These are phyloP conservation scores for Idaea biselata DNA, from an alignment of 2,888 invertebrate species.

Conservation along the genomic window DNA sequence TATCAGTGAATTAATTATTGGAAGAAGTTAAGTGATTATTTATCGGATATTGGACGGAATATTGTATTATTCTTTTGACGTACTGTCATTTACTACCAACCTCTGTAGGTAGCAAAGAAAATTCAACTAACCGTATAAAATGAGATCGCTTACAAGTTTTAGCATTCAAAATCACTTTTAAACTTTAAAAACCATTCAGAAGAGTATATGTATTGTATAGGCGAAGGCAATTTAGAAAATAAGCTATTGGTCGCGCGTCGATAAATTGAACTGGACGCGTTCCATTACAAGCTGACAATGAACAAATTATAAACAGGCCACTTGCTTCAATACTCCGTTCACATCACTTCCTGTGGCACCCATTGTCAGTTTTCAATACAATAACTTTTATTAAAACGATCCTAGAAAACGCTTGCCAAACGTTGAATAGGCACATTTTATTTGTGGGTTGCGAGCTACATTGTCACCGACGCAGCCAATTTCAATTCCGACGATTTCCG, in stretches of 20 bases:
- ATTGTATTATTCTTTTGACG: slow-evolving; percentile 58
- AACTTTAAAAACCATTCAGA: not conserved
- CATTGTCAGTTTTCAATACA: slow-evolving; percentile 77
- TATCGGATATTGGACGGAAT: slow-evolving; percentile 56
- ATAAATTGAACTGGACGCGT: slow-evolving; percentile 59
- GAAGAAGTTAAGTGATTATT: slow-evolving; percentile 68
- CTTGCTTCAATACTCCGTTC: slow-evolving; percentile 73
- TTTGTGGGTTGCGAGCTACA: slow-evolving; percentile 65
- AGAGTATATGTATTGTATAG: slow-evolving; percentile 42
- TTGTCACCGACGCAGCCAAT: slow-evolving; percentile 62
- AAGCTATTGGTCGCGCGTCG: slow-evolving; percentile 50
- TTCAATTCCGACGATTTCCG: slow-evolving; percentile 72
- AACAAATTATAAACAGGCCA: slow-evolving; percentile 80
- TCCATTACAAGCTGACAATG: slow-evolving; percentile 68
- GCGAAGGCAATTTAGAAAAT: slow-evolving; percentile 63
- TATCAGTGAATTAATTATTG: slow-evolving; percentile 70
- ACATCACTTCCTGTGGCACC: slow-evolving; percentile 74
- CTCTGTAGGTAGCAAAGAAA: not conserved
- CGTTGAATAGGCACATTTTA: slow-evolving; percentile 64
- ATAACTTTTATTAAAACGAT: slow-evolving; percentile 79
- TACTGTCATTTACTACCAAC: not conserved
- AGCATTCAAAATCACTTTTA: not conserved
- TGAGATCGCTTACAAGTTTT: no score
- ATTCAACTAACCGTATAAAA: not conserved
- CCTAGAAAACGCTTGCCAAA: slow-evolving; percentile 66